These are phyloP conservation scores for Orientallactaga bullata DNA, from an alignment of 2,113 vertebrate species.

Conservation along the genomic window DNA sequence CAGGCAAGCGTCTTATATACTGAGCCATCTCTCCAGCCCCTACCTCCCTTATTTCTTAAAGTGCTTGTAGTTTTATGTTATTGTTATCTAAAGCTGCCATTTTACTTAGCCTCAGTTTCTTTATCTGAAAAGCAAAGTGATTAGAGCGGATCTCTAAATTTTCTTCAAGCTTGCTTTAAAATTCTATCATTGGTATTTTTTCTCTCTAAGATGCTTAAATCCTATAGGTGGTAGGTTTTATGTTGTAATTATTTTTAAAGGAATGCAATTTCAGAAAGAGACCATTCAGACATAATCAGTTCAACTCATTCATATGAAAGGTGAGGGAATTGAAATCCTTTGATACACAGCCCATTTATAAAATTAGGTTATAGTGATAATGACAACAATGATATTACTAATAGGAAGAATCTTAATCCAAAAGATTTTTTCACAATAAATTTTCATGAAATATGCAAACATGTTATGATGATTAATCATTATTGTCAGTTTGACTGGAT, in stretches of 20 bases:
- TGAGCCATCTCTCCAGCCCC: too few relatives aligned
- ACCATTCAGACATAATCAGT: constrained; percentile 27
- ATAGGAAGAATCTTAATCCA: background rate
- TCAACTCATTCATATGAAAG: background rate
- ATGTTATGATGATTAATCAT: background rate
- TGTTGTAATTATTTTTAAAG: constrained; percentile 13
- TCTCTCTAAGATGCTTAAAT: background rate
- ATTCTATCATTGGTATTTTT: constrained; percentile 36
- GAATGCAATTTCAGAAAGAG: constrained; percentile 21
- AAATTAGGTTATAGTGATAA: background rate
- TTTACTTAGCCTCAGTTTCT: constrained; percentile 51
- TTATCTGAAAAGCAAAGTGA: background rate
- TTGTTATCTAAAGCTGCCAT: background rate
- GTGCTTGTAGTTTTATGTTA: background rate
- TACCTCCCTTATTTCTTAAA: background rate
- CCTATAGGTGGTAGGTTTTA: background rate
- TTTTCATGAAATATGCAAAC: background rate
- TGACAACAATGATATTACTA: background rate
- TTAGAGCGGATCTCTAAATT: background rate
- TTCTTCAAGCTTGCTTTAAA: constrained; percentile 14
- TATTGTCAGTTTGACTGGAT: background rate
- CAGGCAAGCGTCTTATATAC: too few relatives aligned
- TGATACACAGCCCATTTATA: background rate
- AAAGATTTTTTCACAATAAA: constrained; percentile 17
- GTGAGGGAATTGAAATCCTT: background rate